Evolutionary conservation across 1,140 invertebrate genomes (phyloP), one percentile per base, ranked within the genome.

Genomic region (Drosophila saltans): DNA sequence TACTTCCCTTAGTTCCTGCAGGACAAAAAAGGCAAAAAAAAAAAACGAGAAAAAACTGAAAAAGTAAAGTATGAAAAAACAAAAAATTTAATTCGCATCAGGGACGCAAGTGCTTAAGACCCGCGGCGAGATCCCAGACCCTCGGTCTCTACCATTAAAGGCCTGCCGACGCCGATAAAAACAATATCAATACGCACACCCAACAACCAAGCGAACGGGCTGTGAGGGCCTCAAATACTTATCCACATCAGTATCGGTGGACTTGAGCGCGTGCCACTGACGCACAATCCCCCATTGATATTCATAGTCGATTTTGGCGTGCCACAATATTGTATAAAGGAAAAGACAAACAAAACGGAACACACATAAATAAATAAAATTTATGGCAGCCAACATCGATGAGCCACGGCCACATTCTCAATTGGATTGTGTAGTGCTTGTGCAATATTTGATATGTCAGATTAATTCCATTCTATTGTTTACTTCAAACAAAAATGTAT

Each of bases 71-170:
- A 52, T 21, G 45, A 21, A 21, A 80, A 88, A 82, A 80, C 69
- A 89, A 81, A 89, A 89, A 89, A 89, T 89, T 80, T 89, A 89
- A 89, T 84, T 89, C 84, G 72, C 85, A 89, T 89, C 84, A 89
- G 84, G 74, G 82, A 78, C 80, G 81, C 78, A 89, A 89, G 78
- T 81, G 83, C 77, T 73, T 33, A 55, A 61, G 75, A 57, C 69
- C 43, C 69, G 69, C 75, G 72, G 55, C 74, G 66, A 77, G 74
- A 66, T 76, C 61, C 41, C 41, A 43, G 41, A 43, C 45, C 45
- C 45, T 52, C 45, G 45, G 45, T 67, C 57, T 39, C 10, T 28
- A 48, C 33, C 30, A 45, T 67, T 36, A 57, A 58, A 80, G 69
- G 62, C 66, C 71, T 67, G 64, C 64, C 71, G 66, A 68, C 74